Evolutionary conservation across 1,140 invertebrate species (phyloP).

Genomic region (Nasonia vitripennis): DNA sequence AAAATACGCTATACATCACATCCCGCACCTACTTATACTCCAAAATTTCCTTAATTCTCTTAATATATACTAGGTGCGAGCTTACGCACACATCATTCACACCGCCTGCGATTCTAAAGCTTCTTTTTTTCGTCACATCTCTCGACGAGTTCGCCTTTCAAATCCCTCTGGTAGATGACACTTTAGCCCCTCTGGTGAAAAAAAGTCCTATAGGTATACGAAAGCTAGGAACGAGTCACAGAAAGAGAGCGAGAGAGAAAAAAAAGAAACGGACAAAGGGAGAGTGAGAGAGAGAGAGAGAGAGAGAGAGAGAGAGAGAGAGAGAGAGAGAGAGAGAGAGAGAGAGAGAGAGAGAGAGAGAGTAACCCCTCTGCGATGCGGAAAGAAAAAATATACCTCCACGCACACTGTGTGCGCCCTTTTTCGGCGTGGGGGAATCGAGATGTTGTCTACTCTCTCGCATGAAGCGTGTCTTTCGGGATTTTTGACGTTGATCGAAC

Average conservation of each 20-base stretch:
- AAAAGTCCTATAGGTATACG: neutral
- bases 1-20: no score
- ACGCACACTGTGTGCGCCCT: neutral
- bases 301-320: neutral
- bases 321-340: neutral
- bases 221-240: constrained; percentile 16
- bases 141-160: neutral
- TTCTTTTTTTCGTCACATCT: neutral
- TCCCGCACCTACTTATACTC: no score
- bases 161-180: neutral
- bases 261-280: neutral
- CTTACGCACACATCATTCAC: neutral
- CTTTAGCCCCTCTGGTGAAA: neutral
- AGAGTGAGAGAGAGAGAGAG: neutral
- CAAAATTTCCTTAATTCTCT: no score
- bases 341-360: neutral
- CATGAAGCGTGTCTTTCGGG: constrained; percentile 14
- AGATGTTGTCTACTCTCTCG: constrained; percentile 3
- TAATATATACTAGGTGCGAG: neutral
- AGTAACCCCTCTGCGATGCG: no score
- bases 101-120: neutral
- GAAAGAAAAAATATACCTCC: neutral
- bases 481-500: constrained; percentile 39
- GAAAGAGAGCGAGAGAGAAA: neutral
- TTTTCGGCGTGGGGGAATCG: neutral